Percentiles rank a stretch among this genome's conserved stretches.
Conservation (phyloP, 2,888 invertebrate genomes). For the Endomychus coccineus region DNA sequence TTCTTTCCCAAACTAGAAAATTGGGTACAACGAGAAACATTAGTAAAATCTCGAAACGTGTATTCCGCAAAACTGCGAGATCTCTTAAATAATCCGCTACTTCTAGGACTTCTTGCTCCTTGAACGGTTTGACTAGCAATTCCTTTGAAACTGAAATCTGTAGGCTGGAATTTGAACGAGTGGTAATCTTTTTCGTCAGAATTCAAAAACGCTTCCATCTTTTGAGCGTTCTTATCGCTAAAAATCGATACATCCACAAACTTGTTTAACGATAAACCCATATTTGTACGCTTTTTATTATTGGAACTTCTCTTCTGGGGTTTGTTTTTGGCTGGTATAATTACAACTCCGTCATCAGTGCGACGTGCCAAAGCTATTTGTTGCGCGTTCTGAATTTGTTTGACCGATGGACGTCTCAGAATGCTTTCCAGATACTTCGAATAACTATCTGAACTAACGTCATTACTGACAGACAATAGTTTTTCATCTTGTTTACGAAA, state of each 20-base stretch:
- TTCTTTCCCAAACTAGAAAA: conserved; percentile 2
- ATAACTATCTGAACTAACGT: conserved; percentile 16
- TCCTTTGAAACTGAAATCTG: not conserved
- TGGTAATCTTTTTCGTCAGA: conserved; percentile 28
- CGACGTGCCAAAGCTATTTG: conserved; percentile 31
- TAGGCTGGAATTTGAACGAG: conserved; percentile 23
- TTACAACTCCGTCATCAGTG: conserved; percentile 31
- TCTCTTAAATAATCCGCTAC: no score
- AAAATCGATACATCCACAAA: conserved; percentile 20
- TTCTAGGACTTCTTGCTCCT: no score
- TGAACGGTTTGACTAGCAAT: conserved; percentile 1
- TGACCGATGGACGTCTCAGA: conserved; percentile 32
- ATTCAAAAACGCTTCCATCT: conserved; percentile 30
- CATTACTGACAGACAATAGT: conserved; percentile 25
- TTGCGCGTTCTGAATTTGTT: conserved; percentile 31
- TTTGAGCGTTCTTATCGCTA: conserved; percentile 24
- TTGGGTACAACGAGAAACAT: not conserved
- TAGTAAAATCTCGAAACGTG: conserved; percentile 9
- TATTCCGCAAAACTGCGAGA: conserved; percentile 18
- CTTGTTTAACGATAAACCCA: not conserved
- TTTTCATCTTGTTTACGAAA: conserved; percentile 31
- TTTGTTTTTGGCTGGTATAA: conserved; percentile 22
- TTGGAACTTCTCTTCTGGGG: conserved; percentile 12
- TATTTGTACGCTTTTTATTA: conserved; percentile 12
- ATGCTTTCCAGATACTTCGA: conserved; percentile 28